Base-by-base conservation (phyloP, 2,113 vertebrate species). In the Sinosuthora webbiana region DNA sequence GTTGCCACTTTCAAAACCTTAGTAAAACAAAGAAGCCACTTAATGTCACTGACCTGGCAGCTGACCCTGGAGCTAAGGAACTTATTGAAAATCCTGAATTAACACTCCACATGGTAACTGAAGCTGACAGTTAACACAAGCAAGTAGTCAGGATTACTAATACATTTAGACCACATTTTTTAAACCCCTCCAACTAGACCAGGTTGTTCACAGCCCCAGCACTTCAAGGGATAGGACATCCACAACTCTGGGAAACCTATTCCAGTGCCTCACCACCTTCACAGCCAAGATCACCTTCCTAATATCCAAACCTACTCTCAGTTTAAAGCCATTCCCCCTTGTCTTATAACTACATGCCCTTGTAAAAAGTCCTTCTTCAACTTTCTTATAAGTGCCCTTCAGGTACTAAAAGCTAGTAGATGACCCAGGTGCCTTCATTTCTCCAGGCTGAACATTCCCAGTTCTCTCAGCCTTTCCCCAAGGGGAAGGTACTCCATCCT, bases 41-140 rank as follows among this genome's bases (percentile, higher is more conserved):
- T 89, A 85, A 94, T 76, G 84, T 89, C 92, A 93, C 93, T 93
- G 94, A 96, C 96, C 96, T 94, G 56, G 77, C 88, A 94, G 94
- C 41, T 95, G 91, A 94, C 95, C 94, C 89, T 92, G 59, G 83
- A 96, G 92, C 88, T 96, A 92, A 81, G 87, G 31, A 80, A 78
- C 75, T 45, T 69, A 67, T 0, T 87, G 93, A 57, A 81, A 93
- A 23, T 18, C 23, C 39, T 3, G 7, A 63, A 87, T n/a, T 85
- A 80, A 49, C 7, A 63, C 27, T 50, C 59, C 55, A 87, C 21
- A 49, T 65, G 67, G 83, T 64, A 95, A 71, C 27, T 4, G 11
- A 68, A 92, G 56, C 44, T 69, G 73, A 37, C 7, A 67, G 31
- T 20, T 55, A 93, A 89, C 15, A 80, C 7, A 69, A 47, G 10